Evolutionary conservation across 2,113 vertebrate species (phyloP).

Genomic region (Platichthys stellatus): DNA sequence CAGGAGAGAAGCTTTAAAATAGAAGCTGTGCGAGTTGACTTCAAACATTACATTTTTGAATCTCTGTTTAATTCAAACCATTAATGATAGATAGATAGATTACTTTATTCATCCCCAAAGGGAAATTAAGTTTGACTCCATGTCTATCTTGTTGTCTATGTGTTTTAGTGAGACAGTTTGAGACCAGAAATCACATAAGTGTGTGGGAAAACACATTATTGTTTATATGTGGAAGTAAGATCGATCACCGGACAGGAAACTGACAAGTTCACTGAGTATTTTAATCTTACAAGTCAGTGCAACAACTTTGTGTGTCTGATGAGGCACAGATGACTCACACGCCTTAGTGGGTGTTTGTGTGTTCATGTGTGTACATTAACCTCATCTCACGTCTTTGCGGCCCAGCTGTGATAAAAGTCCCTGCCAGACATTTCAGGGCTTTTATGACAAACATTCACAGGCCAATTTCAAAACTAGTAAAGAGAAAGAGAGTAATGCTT

Average conservation of each 20-base stretch:
- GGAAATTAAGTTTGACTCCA: background rate
- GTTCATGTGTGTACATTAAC: conserved; percentile 38
- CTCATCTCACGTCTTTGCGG: conserved; percentile 15
- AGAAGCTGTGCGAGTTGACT: no score
- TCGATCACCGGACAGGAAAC: conserved; percentile 27
- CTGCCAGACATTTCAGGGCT: conserved; percentile 32
- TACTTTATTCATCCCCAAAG: no score
- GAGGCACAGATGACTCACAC: conserved; percentile 45
- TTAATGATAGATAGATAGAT: no score
- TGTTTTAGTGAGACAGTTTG: background rate
- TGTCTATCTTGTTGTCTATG: background rate
- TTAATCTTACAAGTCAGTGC: background rate
- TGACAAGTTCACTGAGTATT: conserved; percentile 4
- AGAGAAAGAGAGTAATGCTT: conserved; percentile 29
- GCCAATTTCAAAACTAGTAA: background rate
- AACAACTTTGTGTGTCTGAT: conserved; percentile 32
- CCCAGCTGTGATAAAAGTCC: conserved; percentile 15
- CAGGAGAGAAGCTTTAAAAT: no score
- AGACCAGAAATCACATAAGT: background rate
- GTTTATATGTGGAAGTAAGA: background rate
- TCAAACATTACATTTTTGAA: no score
- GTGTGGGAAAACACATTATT: background rate
- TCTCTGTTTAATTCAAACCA: no score
- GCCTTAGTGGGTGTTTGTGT: background rate
- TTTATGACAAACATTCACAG: conserved; percentile 32